Base-by-base conservation (phyloP, 2,113 vertebrate genomes). In the Entosphenus tridentatus region DNA sequence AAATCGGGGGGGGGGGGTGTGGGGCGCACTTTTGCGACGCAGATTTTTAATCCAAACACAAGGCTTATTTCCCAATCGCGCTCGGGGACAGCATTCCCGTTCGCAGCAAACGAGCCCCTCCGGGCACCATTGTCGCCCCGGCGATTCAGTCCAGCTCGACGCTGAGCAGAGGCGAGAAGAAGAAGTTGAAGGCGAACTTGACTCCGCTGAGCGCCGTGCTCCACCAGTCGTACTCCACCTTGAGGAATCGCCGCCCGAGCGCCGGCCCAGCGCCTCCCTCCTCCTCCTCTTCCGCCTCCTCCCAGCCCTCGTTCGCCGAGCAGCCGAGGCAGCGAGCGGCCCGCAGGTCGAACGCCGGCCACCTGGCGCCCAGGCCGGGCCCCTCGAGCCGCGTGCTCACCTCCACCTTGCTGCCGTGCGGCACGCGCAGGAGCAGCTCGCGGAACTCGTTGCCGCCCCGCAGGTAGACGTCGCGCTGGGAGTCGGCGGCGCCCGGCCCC, bases 371-470 rank as follows among this genome's bases (percentile, higher is more conserved):
- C 69, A 98, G 79, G 62, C 21, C 62, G 12, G 84, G 86, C 14
- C 93, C 93, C 78, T 96, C 92, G 2, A 98, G 85, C 67, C 96
- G 83, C 14, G 92, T 98, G 76, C 92, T 96, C 78, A 98, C 96
- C 80, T 96, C 92, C 69, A 95, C 80, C 72, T 16, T 62, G 70
- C 89, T 97, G 56, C 88, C 87, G 55, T 87, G 80, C 72, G 84
- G 80, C 73, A 98, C 77, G 76, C 80, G 79, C 68, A 96, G 75
- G 67, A 98, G 78, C 72, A 89, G 83, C 0, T 78, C 77, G 67
- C 84, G 85, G 77, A 98, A 98, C 79, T 97, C 92, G 1, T 80
- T 84, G 77, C 92, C 96, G 57, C 89, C 92, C 56, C 83, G 85
- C 72, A 98, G 79, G 62, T 21, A 16, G 62, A 65, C 62, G 62